Base-by-base conservation (phyloP, 2,888 invertebrate genomes). In the Congeria kusceri region DNA sequence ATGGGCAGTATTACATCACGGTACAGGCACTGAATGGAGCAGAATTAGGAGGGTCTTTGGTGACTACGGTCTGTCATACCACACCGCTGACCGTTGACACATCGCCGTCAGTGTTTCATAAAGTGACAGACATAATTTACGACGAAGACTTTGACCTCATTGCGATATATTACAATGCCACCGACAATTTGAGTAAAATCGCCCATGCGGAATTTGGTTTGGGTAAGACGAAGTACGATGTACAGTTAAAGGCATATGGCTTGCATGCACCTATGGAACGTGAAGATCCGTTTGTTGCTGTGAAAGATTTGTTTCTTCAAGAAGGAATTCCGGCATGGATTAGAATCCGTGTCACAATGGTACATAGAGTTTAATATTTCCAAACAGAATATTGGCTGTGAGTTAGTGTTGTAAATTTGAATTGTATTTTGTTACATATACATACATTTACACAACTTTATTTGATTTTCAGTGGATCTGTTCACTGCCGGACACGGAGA, bases 261-360 rank as follows among this genome's bases (percentile, higher is more conserved):
- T 58, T 78, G n/a, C 83, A 86, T 58, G 76, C 79, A 13, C 80
- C 83, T 27, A 68, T 84, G 62, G 79, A 80, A 13, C 76, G 84
- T 9, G 77, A 78, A 3, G 81, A 85, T 29, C 77, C 87, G 13
- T 87, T 82, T 64, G 80, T 88, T 18, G 84, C 84, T 13, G 72
- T 87, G 1, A 83, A 89, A 65, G 85, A 89, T 62, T 77, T 89
- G 20, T 83, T 82, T 11, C 80, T 89, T 13, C 65, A 80, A n/a
- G 81, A 84, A 44, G 90, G 90, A 1, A 72, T 85, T 9, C 89
- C 88, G 1, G 87, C 87, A 7, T 90, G 90, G 90, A 81, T 90
- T 47, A 72, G 87, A 20, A 75, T 89, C 9, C 66, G 86, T 32
- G 87, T 86, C 13, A 85, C 85, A 84, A 86, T 53, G 89, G 89